These are phyloP conservation scores for Drosophila bocki DNA, from an alignment of 1,140 invertebrate genomes.

Conservation along the genomic window DNA sequence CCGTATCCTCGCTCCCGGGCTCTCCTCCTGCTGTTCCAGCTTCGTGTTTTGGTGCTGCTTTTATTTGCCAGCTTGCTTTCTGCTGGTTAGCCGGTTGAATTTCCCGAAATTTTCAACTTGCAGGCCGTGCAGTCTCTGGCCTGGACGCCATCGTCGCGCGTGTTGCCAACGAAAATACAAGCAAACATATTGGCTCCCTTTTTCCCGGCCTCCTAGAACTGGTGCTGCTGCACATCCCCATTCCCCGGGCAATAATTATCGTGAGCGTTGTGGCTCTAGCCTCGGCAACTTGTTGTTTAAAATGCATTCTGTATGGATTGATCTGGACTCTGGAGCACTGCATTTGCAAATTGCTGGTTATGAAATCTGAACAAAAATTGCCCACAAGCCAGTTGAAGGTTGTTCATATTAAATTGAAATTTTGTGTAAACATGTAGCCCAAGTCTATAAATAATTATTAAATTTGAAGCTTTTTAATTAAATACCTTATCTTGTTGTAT, in stretches of 20 bases:
- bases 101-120: slow-evolving; percentile 52
- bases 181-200: slow-evolving; percentile 61
- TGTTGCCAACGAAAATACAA: slow-evolving; percentile 72
- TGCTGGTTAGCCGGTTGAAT: slow-evolving; percentile 79
- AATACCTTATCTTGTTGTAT: neutral
- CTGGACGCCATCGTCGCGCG: slow-evolving; percentile 35
- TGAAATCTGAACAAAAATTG: slow-evolving; percentile 5
- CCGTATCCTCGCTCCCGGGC: neutral
- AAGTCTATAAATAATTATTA: neutral
- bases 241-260: slow-evolving; percentile 26
- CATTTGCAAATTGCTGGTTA: slow-evolving; percentile 14
- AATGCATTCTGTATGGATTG: slow-evolving; percentile 59
- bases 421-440: neutral
- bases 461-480: neutral
- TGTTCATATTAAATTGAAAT: neutral
- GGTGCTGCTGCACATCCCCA: neutral
- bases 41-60: slow-evolving; percentile 57
- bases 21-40: slow-evolving; percentile 1
- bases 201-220: neutral
- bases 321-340: slow-evolving; percentile 15
- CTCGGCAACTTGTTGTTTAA: slow-evolving; percentile 63
- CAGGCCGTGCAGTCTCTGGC: slow-evolving; percentile 25
- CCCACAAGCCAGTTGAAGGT: neutral
- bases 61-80: slow-evolving; percentile 81
- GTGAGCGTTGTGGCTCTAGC: neutral